phyloP scores from a whole-genome alignment of 2,888 invertebrate genomes.

The Strigamia transsilvanica region DNA sequence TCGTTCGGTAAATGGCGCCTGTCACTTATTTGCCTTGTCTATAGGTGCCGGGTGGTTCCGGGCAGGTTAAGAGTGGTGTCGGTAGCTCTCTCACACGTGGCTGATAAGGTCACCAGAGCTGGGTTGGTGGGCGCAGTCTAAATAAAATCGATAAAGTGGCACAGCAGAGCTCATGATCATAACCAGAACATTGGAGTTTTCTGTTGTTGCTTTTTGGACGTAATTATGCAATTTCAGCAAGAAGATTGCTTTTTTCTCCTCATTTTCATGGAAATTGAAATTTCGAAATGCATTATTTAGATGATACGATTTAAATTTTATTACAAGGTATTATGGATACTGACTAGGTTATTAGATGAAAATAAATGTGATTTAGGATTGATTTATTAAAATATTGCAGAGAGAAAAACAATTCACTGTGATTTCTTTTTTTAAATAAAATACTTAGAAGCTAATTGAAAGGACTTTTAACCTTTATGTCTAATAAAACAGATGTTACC shows the following conservation, averaged over 20 bases:
- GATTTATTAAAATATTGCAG: too few relatives aligned
- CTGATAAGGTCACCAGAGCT: slow-evolving; percentile 39
- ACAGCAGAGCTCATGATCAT: not conserved
- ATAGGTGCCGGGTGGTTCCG: not conserved
- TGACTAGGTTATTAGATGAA: too few relatives aligned
- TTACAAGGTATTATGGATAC: too few relatives aligned
- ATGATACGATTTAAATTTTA: too few relatives aligned
- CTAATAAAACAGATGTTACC: slow-evolving; percentile 18
- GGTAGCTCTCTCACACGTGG: slow-evolving; percentile 23
- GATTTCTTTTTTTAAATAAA: not conserved
- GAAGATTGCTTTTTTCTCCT: too few relatives aligned
- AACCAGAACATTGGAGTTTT: not conserved
- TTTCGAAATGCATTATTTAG: too few relatives aligned
- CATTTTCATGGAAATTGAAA: too few relatives aligned
- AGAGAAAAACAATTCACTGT: not conserved
- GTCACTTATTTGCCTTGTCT: slow-evolving; percentile 45
- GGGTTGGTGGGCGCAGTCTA: slow-evolving; percentile 28
- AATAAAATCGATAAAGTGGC: slow-evolving; percentile 36
- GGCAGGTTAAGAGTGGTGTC: slow-evolving; percentile 22
- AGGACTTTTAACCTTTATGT: not conserved
- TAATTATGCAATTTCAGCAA: not conserved
- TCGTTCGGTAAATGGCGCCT: slow-evolving; percentile 35
- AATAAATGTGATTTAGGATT: too few relatives aligned
- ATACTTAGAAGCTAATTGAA: not conserved
- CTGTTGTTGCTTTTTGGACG: not conserved